These are phyloP conservation scores for Zoanthus gigantus DNA, from an alignment of 92 coral and sea anemone genomes.

Conservation along the genomic window DNA sequence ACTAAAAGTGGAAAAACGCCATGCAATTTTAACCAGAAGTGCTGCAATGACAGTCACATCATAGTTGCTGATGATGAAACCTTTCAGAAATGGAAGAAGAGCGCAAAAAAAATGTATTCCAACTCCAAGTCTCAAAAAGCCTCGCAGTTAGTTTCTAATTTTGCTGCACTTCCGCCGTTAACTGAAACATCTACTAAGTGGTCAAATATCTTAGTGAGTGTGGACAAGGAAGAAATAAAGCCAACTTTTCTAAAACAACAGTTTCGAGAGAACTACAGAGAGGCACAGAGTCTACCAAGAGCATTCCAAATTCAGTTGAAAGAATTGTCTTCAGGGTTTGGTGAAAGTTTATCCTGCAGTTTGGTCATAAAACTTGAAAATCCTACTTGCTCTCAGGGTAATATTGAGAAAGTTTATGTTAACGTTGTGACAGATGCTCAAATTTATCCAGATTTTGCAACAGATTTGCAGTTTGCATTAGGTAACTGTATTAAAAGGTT, in stretches of 20 bases:
- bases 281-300: constrained; percentile 57
- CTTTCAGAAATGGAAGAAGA: background rate
- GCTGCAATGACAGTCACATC: constrained; percentile 2
- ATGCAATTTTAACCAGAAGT: background rate
- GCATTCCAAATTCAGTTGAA: constrained; percentile 43
- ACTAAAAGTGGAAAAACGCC: background rate
- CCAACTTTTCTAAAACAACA: constrained; percentile 27
- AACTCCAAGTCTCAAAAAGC: background rate
- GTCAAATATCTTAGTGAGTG: background rate
- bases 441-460: constrained; percentile 9
- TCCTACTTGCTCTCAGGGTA: background rate
- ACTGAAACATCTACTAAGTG: background rate
- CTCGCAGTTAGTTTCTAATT: background rate
- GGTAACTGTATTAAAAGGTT: background rate
- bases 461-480: constrained; percentile 22
- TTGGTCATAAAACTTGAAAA: background rate
- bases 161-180: too few species aligned
- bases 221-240: constrained; percentile 29
- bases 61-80: constrained; percentile 9
- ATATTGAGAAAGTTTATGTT: constrained; percentile 2
- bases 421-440: constrained; percentile 20
- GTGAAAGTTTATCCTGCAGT: constrained; percentile 11
- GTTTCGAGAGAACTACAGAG: constrained; percentile 52
- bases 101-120: background rate
- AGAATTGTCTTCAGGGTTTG: background rate